Conservation (phyloP, 2,888 invertebrate species). For the Athalia circularis region DNA sequence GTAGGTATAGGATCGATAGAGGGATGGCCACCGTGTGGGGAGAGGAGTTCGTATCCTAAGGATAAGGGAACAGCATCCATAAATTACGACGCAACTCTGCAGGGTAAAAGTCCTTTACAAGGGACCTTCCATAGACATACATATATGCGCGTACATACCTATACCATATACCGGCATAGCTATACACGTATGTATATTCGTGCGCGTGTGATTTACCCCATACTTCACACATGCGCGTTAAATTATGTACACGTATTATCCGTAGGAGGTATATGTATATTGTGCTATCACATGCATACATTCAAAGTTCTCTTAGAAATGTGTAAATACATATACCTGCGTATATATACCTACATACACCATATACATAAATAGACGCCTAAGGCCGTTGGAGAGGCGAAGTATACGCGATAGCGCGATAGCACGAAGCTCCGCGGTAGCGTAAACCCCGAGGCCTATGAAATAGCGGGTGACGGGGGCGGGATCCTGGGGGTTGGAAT, state of each 20-base stretch:
- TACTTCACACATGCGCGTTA: slow-evolving; percentile 43
- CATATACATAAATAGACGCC: slow-evolving; percentile 39
- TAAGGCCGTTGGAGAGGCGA: slow-evolving; percentile 36
- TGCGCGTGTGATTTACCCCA: slow-evolving; percentile 12
- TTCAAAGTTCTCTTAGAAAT: slow-evolving; percentile 7
- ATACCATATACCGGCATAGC: slow-evolving; percentile 3
- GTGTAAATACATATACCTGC: slow-evolving; percentile 14
- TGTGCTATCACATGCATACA: background rate
- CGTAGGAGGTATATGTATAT: slow-evolving; percentile 1
- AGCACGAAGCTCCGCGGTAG: slow-evolving; percentile 29
- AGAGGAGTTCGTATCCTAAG: slow-evolving; percentile 72
- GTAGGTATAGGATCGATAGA: slow-evolving; percentile 72
- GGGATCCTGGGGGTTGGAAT: slow-evolving; percentile 17
- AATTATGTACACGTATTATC: slow-evolving; percentile 27
- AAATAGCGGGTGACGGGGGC: slow-evolving; percentile 37
- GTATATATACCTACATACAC: slow-evolving; percentile 17
- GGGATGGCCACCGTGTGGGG: slow-evolving; percentile 72
- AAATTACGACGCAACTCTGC: slow-evolving; percentile 73
- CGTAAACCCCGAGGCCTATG: slow-evolving; percentile 42
- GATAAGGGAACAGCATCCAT: slow-evolving; percentile 74
- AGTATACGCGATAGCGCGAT: slow-evolving; percentile 41
- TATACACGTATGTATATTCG: slow-evolving; percentile 42
- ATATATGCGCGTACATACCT: background rate
- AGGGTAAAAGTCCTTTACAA: slow-evolving; percentile 73
- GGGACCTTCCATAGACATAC: slow-evolving; percentile 62